Percentiles rank a stretch among this genome's conserved stretches.
Evolutionary conservation across 2,113 vertebrate species (phyloP).

Genomic region (Anhinga anhinga): DNA sequence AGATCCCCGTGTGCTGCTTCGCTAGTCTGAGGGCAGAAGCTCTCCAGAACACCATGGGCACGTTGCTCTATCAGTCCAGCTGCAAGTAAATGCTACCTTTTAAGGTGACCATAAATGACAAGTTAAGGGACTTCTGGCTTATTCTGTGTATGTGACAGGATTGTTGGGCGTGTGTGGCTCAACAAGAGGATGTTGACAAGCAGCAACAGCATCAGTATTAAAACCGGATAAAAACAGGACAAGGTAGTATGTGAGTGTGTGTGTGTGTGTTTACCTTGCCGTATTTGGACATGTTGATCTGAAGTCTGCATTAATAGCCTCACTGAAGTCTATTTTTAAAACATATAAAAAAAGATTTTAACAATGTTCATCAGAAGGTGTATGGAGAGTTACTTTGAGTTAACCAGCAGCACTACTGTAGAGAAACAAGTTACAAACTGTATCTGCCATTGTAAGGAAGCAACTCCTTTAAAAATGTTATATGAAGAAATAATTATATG

Average conservation of each 20-base stretch:
- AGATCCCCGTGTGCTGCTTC: fast-evolving
- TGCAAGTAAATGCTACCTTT: neutral
- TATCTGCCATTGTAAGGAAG: neutral
- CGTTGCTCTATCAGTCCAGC: fast-evolving
- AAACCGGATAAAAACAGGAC: neutral
- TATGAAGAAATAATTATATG: neutral
- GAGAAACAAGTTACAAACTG: neutral
- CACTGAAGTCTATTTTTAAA: neutral
- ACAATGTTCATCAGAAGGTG: neutral
- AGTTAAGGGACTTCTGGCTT: neutral
- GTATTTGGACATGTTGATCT: neutral
- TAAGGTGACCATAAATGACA: neutral
- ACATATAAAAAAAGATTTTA: neutral
- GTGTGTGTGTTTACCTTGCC: neutral
- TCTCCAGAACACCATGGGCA: fast-evolving
- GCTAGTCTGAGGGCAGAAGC: neutral
- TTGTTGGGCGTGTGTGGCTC: neutral
- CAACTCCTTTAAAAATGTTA: neutral
- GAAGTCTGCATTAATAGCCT: neutral
- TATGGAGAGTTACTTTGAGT: neutral
- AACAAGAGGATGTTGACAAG: neutral
- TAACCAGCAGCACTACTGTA: neutral
- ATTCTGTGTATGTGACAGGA: neutral
- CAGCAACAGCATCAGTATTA: neutral
- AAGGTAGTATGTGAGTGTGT: neutral